A percentile compares a stretch with the other conserved stretches of the same genome.
These are phyloP conservation scores for Gymnorhina tibicen DNA, from an alignment of 2,113 vertebrate genomes.

Conservation along the genomic window DNA sequence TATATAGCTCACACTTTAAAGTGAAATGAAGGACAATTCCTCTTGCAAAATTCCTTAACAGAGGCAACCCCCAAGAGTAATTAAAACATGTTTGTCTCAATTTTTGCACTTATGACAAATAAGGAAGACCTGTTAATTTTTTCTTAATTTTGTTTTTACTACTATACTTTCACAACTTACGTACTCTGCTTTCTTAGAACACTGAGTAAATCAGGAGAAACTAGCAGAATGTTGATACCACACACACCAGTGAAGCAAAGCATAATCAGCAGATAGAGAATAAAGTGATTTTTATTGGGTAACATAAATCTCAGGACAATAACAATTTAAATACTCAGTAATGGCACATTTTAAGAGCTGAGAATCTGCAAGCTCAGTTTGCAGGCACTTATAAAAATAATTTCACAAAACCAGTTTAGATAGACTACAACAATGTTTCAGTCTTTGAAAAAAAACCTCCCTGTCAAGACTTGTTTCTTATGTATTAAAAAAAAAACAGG, in stretches of 20 bases:
- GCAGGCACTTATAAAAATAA: not conserved
- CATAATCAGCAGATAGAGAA: not conserved
- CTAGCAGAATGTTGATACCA: not conserved
- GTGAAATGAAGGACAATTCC: not conserved
- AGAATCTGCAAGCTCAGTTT: not conserved
- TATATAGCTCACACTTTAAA: not conserved
- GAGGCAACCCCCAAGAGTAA: not conserved
- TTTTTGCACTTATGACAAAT: not conserved
- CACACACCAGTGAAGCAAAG: not conserved
- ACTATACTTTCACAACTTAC: not conserved
- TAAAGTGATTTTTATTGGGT: not conserved
- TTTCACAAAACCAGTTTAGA: not conserved
- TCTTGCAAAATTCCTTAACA: not conserved
- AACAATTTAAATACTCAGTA: not conserved
- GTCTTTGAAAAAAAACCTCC: not conserved
- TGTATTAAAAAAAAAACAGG: not conserved
- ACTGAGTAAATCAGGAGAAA: not conserved
- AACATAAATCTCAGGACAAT: not conserved
- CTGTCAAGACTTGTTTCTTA: not conserved
- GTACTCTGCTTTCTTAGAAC: not conserved
- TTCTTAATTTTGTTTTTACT: not conserved
- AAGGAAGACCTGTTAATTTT: not conserved
- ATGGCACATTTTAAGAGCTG: not conserved
- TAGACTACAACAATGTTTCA: not conserved
- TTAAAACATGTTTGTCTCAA: not conserved